Conservation (phyloP, 2,888 invertebrate species). For the Creontiades dilutus region DNA sequence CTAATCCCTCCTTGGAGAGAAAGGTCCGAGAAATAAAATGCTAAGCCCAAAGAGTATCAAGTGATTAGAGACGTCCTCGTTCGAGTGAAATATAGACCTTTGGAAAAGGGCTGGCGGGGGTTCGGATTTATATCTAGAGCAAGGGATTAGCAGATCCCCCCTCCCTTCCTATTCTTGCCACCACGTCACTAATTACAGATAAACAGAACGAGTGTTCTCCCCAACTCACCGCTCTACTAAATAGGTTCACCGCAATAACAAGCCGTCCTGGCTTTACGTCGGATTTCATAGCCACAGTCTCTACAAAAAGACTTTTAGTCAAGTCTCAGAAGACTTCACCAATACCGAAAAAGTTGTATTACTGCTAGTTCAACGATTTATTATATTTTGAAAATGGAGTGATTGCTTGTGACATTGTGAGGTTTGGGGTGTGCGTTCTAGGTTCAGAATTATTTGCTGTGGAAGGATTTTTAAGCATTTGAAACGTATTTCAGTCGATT, state of each 20-base stretch:
- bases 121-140: conserved; percentile 68
- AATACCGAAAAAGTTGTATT: no score
- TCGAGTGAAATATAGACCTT: conserved; percentile 62
- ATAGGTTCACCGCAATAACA: conserved; percentile 55
- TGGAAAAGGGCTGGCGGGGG: conserved; percentile 36
- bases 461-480: no score
- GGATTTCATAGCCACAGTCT: not conserved
- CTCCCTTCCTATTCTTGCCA: conserved; percentile 11
- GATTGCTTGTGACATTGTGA: no score
- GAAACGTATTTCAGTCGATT: no score
- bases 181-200: conserved; percentile 55
- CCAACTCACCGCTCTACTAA: conserved; percentile 56
- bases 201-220: conserved; percentile 63
- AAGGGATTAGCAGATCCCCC: conserved; percentile 65
- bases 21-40: conserved; percentile 71
- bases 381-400: no score
- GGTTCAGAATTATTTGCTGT: no score
- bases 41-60: conserved; percentile 70
- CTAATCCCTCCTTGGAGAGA: conserved; percentile 68
- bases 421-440: no score
- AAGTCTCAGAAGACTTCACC: not conserved
- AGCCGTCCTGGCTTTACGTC: conserved; percentile 5
- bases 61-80: conserved; percentile 71
- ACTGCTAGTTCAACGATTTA: no score
- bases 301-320: not conserved